Evolutionary conservation across 1,140 invertebrate genomes (phyloP), one percentile per base, ranked within the genome.

Genomic region (Polypedilum vanderplanki): DNA sequence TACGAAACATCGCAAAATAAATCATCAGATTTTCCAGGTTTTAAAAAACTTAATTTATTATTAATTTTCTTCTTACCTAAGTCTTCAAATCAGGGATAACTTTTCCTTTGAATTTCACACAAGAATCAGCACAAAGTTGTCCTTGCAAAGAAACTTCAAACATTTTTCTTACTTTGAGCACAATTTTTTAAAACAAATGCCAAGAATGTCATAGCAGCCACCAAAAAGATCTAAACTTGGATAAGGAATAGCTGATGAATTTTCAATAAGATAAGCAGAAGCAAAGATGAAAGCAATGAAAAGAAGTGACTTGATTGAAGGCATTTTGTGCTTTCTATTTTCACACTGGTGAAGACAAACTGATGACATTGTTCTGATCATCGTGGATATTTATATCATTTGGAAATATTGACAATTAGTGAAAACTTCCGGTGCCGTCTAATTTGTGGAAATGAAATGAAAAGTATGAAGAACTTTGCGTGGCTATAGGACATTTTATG

Each of bases 131-230:
- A 79, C 93, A 95, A 0, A 90, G 86, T 74, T 91, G 88, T 0
- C 92, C 92, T 77, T 93, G 89, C 80, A 95, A 95, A 84, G 92
- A 94, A 0, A 87, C 86, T 0, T 91, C 92, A 77, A 91, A 90
- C 88, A 94, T 93, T 80, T 80, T 91, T 92, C 80, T 92, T 93
- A 83, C 93, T 94, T 79, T 94, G 92, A 0, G 90, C 92, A 79
- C 93, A 95, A 82, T 95, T 95, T 77, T 92, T 88, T 64, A 93
- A n/a, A 89, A 80, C 92, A 94, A 41, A 91, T 57, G 8, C 46
- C 46, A 57, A 57, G 12, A 57, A 57, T 57, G 15, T 57, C 46
- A 57, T 57, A 57, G n/a, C n/a, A n/a, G 12, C 46, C 46, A 57
- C 46, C 46, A 15, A 57, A 57, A 4, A 57, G 12, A 57, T 57